Evolutionary conservation across 2,113 vertebrate genomes (phyloP), one percentile per base, ranked within the genome.

Genomic region (Tiliqua scincoides): DNA sequence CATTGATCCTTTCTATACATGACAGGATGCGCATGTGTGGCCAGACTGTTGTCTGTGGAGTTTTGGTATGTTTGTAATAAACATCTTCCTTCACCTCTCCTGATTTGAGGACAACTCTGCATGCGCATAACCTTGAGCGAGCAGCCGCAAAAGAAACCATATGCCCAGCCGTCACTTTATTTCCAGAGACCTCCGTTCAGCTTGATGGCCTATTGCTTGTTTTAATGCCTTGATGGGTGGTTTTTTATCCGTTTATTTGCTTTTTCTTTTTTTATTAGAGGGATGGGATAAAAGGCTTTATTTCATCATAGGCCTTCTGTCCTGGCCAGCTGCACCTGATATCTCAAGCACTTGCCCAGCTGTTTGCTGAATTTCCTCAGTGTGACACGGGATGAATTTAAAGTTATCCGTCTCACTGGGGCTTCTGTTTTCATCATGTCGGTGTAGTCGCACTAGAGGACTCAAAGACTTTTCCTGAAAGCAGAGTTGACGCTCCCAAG

Each of bases 151-250:
- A 82, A 7, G 67, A 17, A 57, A 57, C 11, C 54, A 57, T 3
- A 12, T 54, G 4, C 11, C 23, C 27, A 4, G 40, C n/a, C n/a
- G 1, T 70, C 1, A 0, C 11, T 48, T 5, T 83, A 88, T 61
- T 67, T 77, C 75, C 52, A 14, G 82, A 79, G 40, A 89, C 81
- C 81, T 89, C 79, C 87, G 17, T 43, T 92, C 81, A 84, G 79
- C 82, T 77, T 74, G 1, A 59, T 74, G 87, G 1, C 71, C 79
- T 82, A 52, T 0, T 54, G 71, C 48, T 70, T 37, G n/a, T 90
- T 85, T 85, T 67, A 43, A 37, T 43, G 63, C 43, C 59, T 48
- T 63, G 35, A 1, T 63, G 48, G 20, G 2, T 79, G 74, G 83
- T 27, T 62, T 75, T 30, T 70, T 54, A n/a, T 68, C 85, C 17